These are phyloP conservation scores for Drosophila maculinotata DNA, from an alignment of 2,888 invertebrate genomes.

Conservation along the genomic window DNA sequence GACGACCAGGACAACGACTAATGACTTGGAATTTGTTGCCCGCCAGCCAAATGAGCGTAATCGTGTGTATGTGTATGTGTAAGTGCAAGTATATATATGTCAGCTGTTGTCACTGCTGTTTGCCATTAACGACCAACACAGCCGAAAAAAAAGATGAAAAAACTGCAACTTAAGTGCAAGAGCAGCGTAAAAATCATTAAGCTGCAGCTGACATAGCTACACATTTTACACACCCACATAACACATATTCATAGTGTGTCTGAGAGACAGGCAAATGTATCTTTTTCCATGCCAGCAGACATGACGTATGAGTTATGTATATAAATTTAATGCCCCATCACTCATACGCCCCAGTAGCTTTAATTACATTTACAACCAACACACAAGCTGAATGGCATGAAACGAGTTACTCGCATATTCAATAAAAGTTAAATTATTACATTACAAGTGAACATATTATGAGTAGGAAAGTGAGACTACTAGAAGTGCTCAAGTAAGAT, in stretches of 20 bases:
- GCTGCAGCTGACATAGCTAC: constrained; percentile 59
- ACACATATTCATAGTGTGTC: constrained; percentile 8
- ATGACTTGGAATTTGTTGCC: constrained; percentile 76
- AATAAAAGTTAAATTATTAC: constrained; percentile 6
- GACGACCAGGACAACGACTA: constrained; percentile 66
- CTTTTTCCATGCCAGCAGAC: constrained; percentile 45
- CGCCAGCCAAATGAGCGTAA: constrained; percentile 73
- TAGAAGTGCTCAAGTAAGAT: not conserved
- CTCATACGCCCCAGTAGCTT: constrained; percentile 58
- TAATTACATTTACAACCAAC: constrained; percentile 52
- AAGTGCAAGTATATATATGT: constrained; percentile 19
- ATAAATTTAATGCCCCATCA: constrained; percentile 69
- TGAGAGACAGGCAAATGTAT: constrained; percentile 40
- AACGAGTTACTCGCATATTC: constrained; percentile 3
- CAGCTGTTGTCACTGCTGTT: constrained; percentile 72
- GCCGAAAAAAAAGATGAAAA: constrained; percentile 30
- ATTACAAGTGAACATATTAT: not conserved
- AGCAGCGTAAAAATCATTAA: constrained; percentile 75
- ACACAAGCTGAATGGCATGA: not conserved
- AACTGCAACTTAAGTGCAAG: constrained; percentile 69
- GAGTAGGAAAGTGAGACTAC: not conserved
- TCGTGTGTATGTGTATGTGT: constrained; percentile 9
- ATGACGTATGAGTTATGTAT: constrained; percentile 71
- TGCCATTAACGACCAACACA: constrained; percentile 70
- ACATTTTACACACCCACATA: constrained; percentile 22